These are phyloP conservation scores for Salticus scenicus DNA, from an alignment of 2,888 invertebrate genomes.

Conservation along the genomic window DNA sequence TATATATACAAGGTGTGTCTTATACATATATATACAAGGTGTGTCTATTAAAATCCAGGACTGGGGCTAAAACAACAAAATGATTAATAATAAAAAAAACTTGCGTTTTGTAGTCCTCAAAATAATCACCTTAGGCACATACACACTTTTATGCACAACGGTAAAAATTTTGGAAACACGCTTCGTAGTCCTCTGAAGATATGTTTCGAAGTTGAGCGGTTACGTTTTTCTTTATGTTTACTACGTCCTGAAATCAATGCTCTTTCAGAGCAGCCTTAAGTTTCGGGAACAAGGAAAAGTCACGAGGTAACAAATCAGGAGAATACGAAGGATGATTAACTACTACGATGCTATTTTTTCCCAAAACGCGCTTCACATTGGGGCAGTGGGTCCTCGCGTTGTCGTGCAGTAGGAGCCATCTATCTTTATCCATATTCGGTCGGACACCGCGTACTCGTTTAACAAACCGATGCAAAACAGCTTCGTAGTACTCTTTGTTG, in stretches of 20 bases:
- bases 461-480: background rate
- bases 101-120: no score
- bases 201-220: background rate
- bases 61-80: no score
- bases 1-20: no score
- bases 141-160: constrained; percentile 1
- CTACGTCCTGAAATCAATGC: constrained; percentile 18
- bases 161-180: constrained; percentile 11
- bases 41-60: no score
- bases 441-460: background rate
- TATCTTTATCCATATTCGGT: background rate
- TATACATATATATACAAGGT: no score
- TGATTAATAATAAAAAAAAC: no score
- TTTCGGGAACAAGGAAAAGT: constrained; percentile 12
- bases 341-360: background rate
- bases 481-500: constrained; percentile 4
- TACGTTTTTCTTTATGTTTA: background rate
- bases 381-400: background rate
- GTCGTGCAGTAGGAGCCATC: constrained; percentile 3
- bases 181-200: constrained; percentile 19
- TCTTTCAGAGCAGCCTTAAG: constrained; percentile 29
- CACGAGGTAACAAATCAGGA: background rate
- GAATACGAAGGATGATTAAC: background rate
- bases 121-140: background rate
- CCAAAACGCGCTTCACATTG: background rate